Evolutionary conservation across 1,140 invertebrate genomes (phyloP).

Genomic region (Platyura marginata): DNA sequence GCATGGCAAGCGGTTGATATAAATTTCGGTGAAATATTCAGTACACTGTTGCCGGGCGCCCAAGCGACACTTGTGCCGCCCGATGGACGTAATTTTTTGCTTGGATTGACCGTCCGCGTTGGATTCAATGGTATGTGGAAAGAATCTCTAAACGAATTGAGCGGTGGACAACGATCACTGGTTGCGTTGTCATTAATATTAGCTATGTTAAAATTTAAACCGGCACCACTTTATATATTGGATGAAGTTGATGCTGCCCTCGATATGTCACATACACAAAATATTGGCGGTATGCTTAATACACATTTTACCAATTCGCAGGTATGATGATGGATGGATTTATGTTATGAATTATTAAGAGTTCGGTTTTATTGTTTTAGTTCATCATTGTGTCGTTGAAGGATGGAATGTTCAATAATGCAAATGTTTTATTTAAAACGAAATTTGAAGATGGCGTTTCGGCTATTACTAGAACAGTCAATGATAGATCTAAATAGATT

Average conservation of each 20-base stretch:
- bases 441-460: slow-evolving; percentile 93
- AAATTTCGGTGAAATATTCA: slow-evolving; percentile 96
- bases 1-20: slow-evolving; percentile 71
- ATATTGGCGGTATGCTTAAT: slow-evolving; percentile 92
- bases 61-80: slow-evolving; percentile 68
- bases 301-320: slow-evolving; percentile 88
- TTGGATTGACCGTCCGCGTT: slow-evolving; percentile 84
- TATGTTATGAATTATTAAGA: background rate
- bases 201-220: slow-evolving; percentile 91
- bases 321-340: slow-evolving; percentile 26
- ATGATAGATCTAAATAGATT: slow-evolving; percentile 4
- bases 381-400: slow-evolving; percentile 98
- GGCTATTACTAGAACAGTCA: slow-evolving; percentile 51
- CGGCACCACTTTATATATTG: slow-evolving; percentile 95
- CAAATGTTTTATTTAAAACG: slow-evolving; percentile 93
- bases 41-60: slow-evolving; percentile 74
- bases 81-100: slow-evolving; percentile 45
- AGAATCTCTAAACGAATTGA: slow-evolving; percentile 87
- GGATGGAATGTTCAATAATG: slow-evolving; percentile 99
- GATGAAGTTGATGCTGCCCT: slow-evolving; percentile 98
- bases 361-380: slow-evolving; percentile 30
- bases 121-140: slow-evolving; percentile 92
- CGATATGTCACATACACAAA: slow-evolving; percentile 96
- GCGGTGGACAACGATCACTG: slow-evolving; percentile 89
- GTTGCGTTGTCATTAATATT: slow-evolving; percentile 93